phyloP scores from a whole-genome alignment of 2,888 invertebrate genomes.

The Leptopilina myrica region DNA sequence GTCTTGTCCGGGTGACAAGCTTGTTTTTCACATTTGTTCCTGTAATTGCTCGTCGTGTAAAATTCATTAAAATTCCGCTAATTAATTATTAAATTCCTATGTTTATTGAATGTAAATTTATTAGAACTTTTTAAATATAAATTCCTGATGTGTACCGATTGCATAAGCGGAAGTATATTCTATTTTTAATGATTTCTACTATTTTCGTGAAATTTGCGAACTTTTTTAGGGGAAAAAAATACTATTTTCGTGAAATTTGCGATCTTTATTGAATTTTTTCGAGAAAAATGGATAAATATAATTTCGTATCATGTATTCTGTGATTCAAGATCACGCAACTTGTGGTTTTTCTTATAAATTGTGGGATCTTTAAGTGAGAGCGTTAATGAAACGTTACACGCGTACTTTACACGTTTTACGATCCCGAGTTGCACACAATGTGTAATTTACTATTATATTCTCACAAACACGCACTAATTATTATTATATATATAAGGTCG shows the following conservation, averaged over 20 bases:
- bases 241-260: too few species aligned
- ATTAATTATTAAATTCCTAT: background rate
- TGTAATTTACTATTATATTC: background rate
- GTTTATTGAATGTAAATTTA: background rate
- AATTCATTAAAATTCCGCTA: background rate
- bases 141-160: too few species aligned
- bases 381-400: conserved; percentile 10
- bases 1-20: conserved; percentile 34
- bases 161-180: too few species aligned
- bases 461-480: background rate
- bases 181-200: too few species aligned
- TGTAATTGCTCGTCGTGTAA: background rate
- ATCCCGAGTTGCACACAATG: background rate
- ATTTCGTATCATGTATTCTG: background rate
- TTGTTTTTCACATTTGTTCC: conserved; percentile 5
- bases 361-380: background rate
- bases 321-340: conserved; percentile 28
- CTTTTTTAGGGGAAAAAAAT: background rate
- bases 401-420: conserved; percentile 14
- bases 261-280: background rate
- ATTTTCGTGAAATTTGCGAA: background rate
- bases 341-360: conserved; percentile 4
- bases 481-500: background rate
- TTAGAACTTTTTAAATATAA: too few species aligned
- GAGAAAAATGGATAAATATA: background rate